Evolutionary conservation across 2,797 vertebrate species (phyloP).

Genomic region (Denticeps clupeoides): DNA sequence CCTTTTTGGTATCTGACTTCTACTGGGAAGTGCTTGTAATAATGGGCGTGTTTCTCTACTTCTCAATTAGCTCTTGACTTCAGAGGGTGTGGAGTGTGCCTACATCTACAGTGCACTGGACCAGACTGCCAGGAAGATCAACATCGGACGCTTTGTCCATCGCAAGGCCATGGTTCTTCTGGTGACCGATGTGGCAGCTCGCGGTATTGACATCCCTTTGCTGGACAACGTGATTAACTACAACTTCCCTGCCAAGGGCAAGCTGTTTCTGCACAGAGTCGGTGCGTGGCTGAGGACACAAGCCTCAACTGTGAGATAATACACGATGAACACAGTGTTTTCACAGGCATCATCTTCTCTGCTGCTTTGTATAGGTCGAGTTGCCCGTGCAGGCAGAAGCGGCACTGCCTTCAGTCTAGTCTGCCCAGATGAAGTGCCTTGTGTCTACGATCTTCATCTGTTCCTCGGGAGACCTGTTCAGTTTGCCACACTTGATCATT

Average conservation of each 20-base stretch:
- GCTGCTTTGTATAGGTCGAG: slow-evolving; percentile 60
- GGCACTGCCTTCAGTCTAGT: slow-evolving; percentile 81
- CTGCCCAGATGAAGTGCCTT: slow-evolving; percentile 79
- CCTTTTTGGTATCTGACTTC: no score
- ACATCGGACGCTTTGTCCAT: slow-evolving; percentile 83
- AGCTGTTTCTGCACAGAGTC: slow-evolving; percentile 92
- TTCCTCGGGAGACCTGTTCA: slow-evolving; percentile 74
- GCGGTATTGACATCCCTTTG: slow-evolving; percentile 93
- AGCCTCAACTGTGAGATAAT: background rate
- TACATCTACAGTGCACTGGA: slow-evolving; percentile 96
- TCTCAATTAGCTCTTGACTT: slow-evolving; percentile 58
- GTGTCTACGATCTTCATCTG: slow-evolving; percentile 83
- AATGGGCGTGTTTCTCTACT: no score
- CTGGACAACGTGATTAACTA: slow-evolving; percentile 96
- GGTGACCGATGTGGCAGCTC: slow-evolving; percentile 89
- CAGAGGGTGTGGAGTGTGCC: slow-evolving; percentile 72
- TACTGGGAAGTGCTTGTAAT: no score
- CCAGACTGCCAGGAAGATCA: slow-evolving; percentile 95
- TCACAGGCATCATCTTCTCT: background rate
- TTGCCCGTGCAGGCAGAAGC: slow-evolving; percentile 83
- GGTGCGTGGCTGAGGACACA: slow-evolving; percentile 55
- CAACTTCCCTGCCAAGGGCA: slow-evolving; percentile 89
- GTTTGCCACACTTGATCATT: slow-evolving; percentile 52
- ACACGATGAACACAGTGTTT: background rate
- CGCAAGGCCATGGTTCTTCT: slow-evolving; percentile 81